Conservation (phyloP, 2,888 invertebrate species). For the Gonocerus acuteangulatus region DNA sequence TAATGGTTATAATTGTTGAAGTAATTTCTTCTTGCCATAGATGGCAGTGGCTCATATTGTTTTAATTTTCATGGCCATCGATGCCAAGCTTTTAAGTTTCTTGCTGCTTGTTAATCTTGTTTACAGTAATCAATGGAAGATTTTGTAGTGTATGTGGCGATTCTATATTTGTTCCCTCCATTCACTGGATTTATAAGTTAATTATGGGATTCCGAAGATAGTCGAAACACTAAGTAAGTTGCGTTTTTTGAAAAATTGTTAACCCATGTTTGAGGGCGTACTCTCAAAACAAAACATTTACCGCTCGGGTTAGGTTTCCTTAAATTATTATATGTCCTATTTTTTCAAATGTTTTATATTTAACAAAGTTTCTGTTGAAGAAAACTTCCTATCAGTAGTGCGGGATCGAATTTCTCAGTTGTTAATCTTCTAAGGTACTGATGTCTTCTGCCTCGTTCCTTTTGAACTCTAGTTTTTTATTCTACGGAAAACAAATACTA, state of each 20-base stretch:
- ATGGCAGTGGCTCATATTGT: slow-evolving; percentile 35
- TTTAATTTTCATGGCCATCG: slow-evolving; percentile 37
- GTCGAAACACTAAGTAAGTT: slow-evolving; percentile 32
- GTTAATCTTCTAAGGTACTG: not conserved
- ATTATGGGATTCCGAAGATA: slow-evolving; percentile 33
- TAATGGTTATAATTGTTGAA: not conserved
- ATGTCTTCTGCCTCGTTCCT: not conserved
- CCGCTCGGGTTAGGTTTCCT: slow-evolving; percentile 24
- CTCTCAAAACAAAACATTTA: slow-evolving; percentile 35
- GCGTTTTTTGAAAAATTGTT: slow-evolving; percentile 29
- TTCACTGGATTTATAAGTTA: slow-evolving; percentile 30
- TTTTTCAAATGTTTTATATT: not conserved
- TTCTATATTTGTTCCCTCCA: slow-evolving; percentile 27
- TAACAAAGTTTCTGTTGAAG: not conserved
- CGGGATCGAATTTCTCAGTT: not conserved
- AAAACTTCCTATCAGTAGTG: too few relatives aligned
- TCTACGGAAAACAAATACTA: too few relatives aligned
- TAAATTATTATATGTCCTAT: not conserved
- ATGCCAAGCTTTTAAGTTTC: slow-evolving; percentile 36
- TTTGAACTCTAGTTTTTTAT: too few relatives aligned
- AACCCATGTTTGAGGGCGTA: slow-evolving; percentile 36
- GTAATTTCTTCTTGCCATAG: slow-evolving; percentile 17
- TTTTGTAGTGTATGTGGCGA: slow-evolving; percentile 31
- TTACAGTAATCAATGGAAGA: slow-evolving; percentile 37
- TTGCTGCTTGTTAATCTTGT: slow-evolving; percentile 36